phyloP scores from a whole-genome alignment of 2,888 invertebrate genomes.

The Brachyptera risi region DNA sequence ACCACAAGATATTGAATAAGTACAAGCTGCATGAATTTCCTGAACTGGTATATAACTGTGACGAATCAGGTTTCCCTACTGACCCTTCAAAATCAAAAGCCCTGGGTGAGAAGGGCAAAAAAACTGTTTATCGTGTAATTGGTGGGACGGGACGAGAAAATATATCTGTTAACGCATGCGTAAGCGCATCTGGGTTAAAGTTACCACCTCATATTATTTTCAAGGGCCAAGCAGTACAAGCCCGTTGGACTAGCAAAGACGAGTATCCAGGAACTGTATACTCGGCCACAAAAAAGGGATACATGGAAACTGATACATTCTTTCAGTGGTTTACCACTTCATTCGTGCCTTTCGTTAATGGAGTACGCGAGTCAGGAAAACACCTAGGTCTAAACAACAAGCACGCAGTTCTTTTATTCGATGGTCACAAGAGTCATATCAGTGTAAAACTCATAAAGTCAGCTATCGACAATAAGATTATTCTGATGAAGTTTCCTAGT shows the following conservation, averaged over 20 bases:
- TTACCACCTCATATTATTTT: constrained; percentile 14
- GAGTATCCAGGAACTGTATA: constrained; percentile 13
- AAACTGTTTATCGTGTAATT: constrained; percentile 10
- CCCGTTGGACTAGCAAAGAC: neutral
- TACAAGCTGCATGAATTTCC: neutral
- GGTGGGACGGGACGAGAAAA: constrained; percentile 20
- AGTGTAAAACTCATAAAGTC: constrained; percentile 8
- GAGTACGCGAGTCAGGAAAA: neutral
- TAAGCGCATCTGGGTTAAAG: constrained; percentile 5
- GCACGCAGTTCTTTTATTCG: constrained; percentile 13
- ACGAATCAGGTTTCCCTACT: constrained; percentile 13
- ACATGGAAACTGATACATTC: constrained; percentile 9
- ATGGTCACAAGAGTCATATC: constrained; percentile 20
- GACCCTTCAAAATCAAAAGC: constrained; percentile 12
- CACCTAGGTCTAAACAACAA: neutral
- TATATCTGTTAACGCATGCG: constrained; percentile 13
- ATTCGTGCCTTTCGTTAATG: constrained; percentile 9
- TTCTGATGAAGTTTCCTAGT: neutral
- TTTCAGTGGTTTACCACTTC: constrained; percentile 5
- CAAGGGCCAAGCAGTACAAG: constrained; percentile 6
- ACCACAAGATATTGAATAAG: neutral
- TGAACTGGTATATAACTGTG: constrained; percentile 13
- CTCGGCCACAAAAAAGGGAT: constrained; percentile 11
- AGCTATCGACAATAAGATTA: constrained; percentile 17
- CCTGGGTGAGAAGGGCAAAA: constrained; percentile 17